phyloP scores from a whole-genome alignment of 2,797 vertebrate species.

The Anniella stebbinsi region DNA sequence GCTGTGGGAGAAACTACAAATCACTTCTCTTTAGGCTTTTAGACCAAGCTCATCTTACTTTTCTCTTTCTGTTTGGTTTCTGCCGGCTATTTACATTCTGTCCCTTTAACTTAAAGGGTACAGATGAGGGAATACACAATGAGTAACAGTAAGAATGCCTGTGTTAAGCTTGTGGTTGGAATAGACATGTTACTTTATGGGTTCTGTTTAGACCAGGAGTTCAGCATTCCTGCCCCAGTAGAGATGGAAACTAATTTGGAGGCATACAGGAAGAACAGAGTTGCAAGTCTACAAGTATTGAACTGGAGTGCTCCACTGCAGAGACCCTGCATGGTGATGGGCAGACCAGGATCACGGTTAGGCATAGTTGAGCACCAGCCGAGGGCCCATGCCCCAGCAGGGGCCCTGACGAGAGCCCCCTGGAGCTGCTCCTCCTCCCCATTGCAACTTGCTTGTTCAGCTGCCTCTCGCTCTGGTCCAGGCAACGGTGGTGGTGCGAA shows the following conservation, averaged over 20 bases:
- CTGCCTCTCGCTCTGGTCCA: too few relatives aligned
- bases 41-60: background rate
- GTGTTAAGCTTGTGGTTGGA: background rate
- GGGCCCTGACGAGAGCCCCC: too few relatives aligned
- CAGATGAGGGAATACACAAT: background rate
- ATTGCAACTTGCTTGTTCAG: too few relatives aligned
- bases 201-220: background rate
- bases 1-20: background rate
- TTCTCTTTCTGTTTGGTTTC: constrained; percentile 4
- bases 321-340: background rate
- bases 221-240: background rate
- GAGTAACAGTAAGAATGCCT: background rate
- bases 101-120: background rate
- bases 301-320: background rate
- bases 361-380: background rate
- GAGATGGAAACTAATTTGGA: background rate
- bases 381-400: too few relatives aligned
- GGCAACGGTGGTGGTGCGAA: too few relatives aligned
- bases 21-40: background rate
- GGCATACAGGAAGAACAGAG: background rate
- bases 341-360: background rate
- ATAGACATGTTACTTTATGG: background rate
- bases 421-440: too few relatives aligned
- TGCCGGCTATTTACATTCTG: background rate
- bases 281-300: background rate